These are phyloP conservation scores for Caerostris darwini DNA, from an alignment of 1,140 invertebrate species.

Conservation along the genomic window DNA sequence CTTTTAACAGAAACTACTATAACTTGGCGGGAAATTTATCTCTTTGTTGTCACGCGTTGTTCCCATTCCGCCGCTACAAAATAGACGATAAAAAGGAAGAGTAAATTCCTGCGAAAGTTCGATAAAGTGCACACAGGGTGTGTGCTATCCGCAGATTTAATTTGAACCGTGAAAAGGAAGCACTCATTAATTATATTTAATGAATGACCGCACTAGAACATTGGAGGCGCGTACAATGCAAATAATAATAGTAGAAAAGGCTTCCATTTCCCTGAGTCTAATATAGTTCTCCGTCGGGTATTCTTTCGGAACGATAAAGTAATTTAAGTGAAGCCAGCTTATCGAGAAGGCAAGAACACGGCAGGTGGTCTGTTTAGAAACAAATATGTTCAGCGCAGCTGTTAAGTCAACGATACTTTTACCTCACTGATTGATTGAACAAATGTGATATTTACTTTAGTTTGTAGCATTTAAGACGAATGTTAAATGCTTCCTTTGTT, in stretches of 20 bases:
- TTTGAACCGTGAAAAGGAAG: neutral
- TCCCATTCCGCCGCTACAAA: neutral
- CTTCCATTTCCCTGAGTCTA: neutral
- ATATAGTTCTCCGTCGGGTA: neutral
- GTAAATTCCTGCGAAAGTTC: neutral
- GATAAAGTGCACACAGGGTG: too few relatives aligned
- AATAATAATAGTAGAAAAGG: neutral
- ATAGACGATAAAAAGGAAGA: neutral
- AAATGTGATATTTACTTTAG: too few relatives aligned
- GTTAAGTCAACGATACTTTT: too few relatives aligned
- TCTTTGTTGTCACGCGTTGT: neutral
- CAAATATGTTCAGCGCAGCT: neutral
- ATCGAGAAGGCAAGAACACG: neutral
- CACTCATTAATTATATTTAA: too few relatives aligned
- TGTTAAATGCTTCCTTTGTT: too few relatives aligned
- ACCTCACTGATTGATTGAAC: too few relatives aligned
- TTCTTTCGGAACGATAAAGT: neutral
- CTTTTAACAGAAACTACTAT: neutral
- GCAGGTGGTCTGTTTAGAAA: neutral
- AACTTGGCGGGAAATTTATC: neutral
- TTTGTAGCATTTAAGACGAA: too few relatives aligned
- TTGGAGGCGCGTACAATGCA: neutral
- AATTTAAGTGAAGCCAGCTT: neutral
- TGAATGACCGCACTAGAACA: too few relatives aligned
- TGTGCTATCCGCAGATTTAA: neutral